Conservation (phyloP, 2,888 invertebrate species). For the Mesoligia furuncula region DNA sequence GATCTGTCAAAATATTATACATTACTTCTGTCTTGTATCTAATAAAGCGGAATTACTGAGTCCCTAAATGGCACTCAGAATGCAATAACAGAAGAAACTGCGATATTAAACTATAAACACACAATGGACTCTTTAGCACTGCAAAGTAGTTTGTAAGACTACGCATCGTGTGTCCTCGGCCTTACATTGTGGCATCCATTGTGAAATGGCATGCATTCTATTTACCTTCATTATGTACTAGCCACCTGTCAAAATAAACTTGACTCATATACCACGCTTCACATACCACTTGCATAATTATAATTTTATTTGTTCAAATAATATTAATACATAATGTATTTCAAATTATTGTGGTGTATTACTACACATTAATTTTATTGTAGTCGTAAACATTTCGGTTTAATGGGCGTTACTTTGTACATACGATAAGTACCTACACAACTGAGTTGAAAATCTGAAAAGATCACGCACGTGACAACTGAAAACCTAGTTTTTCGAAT, state of each 20-base stretch:
- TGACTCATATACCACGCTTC: slow-evolving; percentile 45
- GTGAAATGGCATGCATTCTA: slow-evolving; percentile 49
- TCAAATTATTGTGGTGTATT: slow-evolving; percentile 18
- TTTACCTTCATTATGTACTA: slow-evolving; percentile 44
- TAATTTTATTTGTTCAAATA: slow-evolving; percentile 24
- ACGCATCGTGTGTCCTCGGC: slow-evolving; percentile 25
- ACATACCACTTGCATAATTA: slow-evolving; percentile 14
- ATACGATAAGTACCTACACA: background rate
- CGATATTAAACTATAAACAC: slow-evolving; percentile 9
- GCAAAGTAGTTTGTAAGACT: slow-evolving; percentile 2
- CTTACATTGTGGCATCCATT: slow-evolving; percentile 41
- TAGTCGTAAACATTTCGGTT: slow-evolving; percentile 6
- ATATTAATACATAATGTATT: slow-evolving; percentile 17
- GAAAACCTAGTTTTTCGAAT: background rate
- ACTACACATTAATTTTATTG: slow-evolving; percentile 18
- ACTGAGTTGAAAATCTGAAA: background rate
- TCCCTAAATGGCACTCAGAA: background rate
- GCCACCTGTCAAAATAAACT: slow-evolving; percentile 56
- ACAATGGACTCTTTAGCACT: background rate
- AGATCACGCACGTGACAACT: background rate
- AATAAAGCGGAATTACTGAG: background rate
- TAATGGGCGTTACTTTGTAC: background rate
- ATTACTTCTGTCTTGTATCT: background rate
- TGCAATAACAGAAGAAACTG: background rate
- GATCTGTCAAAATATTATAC: background rate